Evolutionary conservation across 2,113 vertebrate species (phyloP), one percentile per base, ranked within the genome.

Genomic region (Apus apus): DNA sequence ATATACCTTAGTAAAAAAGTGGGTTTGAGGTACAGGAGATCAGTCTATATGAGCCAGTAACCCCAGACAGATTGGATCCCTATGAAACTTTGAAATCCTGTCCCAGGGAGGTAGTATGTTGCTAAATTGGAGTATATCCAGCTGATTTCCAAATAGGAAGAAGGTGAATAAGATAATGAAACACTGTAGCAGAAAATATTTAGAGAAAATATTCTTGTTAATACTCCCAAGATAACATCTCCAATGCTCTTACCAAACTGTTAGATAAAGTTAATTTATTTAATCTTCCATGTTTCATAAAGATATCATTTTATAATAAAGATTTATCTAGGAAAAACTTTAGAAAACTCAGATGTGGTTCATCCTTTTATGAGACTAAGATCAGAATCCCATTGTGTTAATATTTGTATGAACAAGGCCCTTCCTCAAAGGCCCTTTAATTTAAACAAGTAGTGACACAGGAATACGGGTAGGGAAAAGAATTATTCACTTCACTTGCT

Each of bases 41-140:
- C 23, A 25, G 9, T 20, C 13, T 32, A 21, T 5, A 57, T 0
- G 0, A 61, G 3, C 5, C 71, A 75, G 71, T 36, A 78, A 45
- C 2, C 5, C 4, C 15, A 40, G 7, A 22, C 16, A 58, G 62
- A 46, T 2, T 43, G 13, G 1, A 81, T 56, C 4, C 7, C 18
- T 43, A 18, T 43, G 53, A 91, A 94, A 78, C 4, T 32, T 21
- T n/a, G 17, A 70, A 66, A 14, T 46, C 14, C 36, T 6, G 11
- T 11, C 13, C 32, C 22, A 74, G 20, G 3, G 4, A 54, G 15
- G 8, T 26, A 65, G 11, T 19, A 54, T 3, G 27, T 22, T 66
- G 25, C 3, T 87, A 13, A 58, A 16, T 4, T 74, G 5, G n/a
- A 9, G 2, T 66, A 19, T 46, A 64, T 46, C 1, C 18, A 71